Evolutionary conservation across 2,888 invertebrate species (phyloP).

Genomic region (Malthinus flaveolus): DNA sequence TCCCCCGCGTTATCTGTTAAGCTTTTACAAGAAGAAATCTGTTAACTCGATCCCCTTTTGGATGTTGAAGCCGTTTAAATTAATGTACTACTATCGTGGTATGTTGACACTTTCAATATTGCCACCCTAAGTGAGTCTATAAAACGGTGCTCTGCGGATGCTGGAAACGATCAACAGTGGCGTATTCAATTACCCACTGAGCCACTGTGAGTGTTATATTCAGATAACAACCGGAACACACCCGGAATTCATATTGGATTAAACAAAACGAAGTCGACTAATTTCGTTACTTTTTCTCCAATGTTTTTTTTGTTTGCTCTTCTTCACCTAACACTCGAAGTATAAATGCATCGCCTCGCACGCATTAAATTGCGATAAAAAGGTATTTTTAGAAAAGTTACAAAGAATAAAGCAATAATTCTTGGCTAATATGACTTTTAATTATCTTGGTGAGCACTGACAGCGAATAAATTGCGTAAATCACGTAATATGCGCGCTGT

Average conservation of each 20-base stretch:
- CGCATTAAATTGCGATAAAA: too few species aligned
- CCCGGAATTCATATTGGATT: slow-evolving; percentile 43
- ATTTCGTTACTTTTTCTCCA: slow-evolving; percentile 5
- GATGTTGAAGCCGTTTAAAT: slow-evolving; percentile 38
- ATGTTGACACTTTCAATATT: slow-evolving; percentile 50
- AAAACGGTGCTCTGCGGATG: slow-evolving; percentile 42
- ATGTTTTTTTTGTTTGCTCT: background rate
- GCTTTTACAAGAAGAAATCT: slow-evolving; percentile 30
- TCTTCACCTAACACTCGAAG: too few species aligned
- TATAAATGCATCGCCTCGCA: too few species aligned
- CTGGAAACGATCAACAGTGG: slow-evolving; percentile 41
- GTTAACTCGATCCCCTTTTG: slow-evolving; percentile 29
- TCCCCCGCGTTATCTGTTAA: slow-evolving; percentile 8
- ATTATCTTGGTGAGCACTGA: slow-evolving; percentile 42
- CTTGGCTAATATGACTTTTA: slow-evolving; percentile 51
- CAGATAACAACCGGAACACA: slow-evolving; percentile 50
- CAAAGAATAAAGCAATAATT: slow-evolving; percentile 42
- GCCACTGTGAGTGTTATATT: slow-evolving; percentile 42
- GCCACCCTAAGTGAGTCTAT: slow-evolving; percentile 46
- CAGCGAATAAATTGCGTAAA: slow-evolving; percentile 37
- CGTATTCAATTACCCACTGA: slow-evolving; percentile 46
- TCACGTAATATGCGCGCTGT: slow-evolving; percentile 33
- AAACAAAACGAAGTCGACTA: slow-evolving; percentile 21
- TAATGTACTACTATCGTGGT: slow-evolving; percentile 45
- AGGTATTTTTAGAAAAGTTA: too few species aligned